Evolutionary conservation across 2,797 vertebrate genomes (phyloP).

Genomic region (Artibeus lituratus): DNA sequence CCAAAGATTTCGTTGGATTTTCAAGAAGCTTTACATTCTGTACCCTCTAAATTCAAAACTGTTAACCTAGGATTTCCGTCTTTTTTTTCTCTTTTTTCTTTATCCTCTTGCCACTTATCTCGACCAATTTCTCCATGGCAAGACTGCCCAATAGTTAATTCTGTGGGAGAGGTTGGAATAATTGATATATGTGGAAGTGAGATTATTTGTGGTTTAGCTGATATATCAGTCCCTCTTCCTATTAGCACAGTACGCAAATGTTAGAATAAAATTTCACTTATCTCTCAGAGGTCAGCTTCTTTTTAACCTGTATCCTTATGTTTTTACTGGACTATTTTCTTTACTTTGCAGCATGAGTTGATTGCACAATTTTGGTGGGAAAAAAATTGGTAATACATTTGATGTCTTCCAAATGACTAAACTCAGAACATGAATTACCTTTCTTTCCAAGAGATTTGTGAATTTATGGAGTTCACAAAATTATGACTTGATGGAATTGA

Average conservation of each 20-base stretch:
- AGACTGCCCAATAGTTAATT: not conserved
- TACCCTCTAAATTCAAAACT: not conserved
- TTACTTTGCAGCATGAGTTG: not conserved
- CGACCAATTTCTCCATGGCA: not conserved
- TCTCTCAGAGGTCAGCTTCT: not conserved
- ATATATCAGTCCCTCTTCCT: not conserved
- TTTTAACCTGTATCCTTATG: not conserved
- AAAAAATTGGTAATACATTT: not conserved
- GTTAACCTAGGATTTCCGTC: not conserved
- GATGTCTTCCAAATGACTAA: not conserved
- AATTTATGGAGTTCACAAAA: slow-evolving; percentile 20
- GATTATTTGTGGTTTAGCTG: not conserved
- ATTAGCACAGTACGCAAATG: not conserved
- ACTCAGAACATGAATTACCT: not conserved
- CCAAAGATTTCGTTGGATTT: not conserved
- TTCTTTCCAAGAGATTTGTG: not conserved
- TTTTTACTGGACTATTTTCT: not conserved
- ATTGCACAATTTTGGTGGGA: not conserved
- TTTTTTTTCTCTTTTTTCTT: not conserved
- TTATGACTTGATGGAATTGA: slow-evolving; percentile 11
- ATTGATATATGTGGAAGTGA: not conserved
- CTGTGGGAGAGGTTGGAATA: not conserved
- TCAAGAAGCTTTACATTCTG: not conserved
- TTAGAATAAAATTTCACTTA: not conserved
- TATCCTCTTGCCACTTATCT: not conserved